Conservation (phyloP, 2,888 invertebrate species). For the Notodonta dromedarius region DNA sequence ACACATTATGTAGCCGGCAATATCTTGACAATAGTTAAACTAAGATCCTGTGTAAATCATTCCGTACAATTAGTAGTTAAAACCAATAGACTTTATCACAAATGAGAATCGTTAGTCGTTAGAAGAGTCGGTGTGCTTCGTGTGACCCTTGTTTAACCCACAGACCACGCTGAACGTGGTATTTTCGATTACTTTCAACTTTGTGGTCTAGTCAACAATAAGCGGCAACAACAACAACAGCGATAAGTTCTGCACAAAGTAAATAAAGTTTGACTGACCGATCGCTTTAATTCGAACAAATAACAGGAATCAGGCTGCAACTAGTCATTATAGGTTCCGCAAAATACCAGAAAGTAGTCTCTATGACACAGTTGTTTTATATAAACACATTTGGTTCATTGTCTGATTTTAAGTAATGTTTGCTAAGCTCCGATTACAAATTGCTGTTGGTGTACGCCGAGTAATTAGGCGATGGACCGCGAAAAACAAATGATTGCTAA, state of each 20-base stretch:
- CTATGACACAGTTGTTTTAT: too few relatives aligned
- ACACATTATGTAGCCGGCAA: too few relatives aligned
- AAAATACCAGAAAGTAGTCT: too few relatives aligned
- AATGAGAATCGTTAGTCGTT: constrained; percentile 44
- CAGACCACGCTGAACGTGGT: constrained; percentile 16
- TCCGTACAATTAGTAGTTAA: constrained; percentile 33
- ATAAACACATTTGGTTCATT: too few relatives aligned
- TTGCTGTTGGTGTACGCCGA: background rate
- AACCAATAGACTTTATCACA: constrained; percentile 44
- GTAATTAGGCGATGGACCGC: constrained; percentile 24
- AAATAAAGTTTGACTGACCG: too few relatives aligned
- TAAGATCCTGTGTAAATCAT: constrained; percentile 3
- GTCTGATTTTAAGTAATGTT: too few relatives aligned
- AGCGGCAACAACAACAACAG: too few relatives aligned
- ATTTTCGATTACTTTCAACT: background rate
- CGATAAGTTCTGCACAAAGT: background rate
- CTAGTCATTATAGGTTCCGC: too few relatives aligned
- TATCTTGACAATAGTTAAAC: background rate
- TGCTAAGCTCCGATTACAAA: too few relatives aligned
- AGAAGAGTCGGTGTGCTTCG: constrained; percentile 14
- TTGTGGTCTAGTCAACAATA: too few relatives aligned
- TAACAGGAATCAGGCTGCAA: too few relatives aligned
- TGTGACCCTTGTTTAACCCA: constrained; percentile 20
- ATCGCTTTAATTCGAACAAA: too few relatives aligned
- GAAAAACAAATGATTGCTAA: constrained; percentile 23